Evolutionary conservation across 2,797 vertebrate genomes (phyloP), one percentile per base, ranked within the genome.

Genomic region (Decapterus maruadsi): DNA sequence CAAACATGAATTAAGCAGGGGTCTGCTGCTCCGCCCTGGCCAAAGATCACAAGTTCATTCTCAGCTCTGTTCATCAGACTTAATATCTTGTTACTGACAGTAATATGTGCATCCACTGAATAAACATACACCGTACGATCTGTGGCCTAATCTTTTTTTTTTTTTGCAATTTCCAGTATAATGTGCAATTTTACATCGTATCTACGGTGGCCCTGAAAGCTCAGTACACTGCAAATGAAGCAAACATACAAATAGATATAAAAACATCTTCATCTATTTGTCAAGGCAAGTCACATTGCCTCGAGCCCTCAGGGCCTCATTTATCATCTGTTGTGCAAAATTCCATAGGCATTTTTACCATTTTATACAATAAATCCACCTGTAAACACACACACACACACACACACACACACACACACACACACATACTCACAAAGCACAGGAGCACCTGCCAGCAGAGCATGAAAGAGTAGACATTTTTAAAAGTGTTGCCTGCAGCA

Each of bases 401-500:
- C 53, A 45, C 20, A 4, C 19, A 50, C 61, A 26, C 26, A 26
- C 26, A 26, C 17, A 20, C 53, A 45, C 20, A 4, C 19, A 50
- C 61, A 26, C 26, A 26, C 26, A 48, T 2, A 45, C 40, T 59
- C 59, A 53, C 56, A 71, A 26, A 58, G n/a, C 16, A 36, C 63
- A 42, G 51, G 58, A 68, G 71, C 55, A 69, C 64, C 72, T 75
- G 68, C 75, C 62, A 63, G 77, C 65, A 57, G 62, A 82, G 58
- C 45, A 14, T 42, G 54, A 72, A 79, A 62, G 55, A 76, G 51
- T 40, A 53, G 57, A 73, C 67, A 46, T 67, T 83, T 72, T 73
- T 48, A 68, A 77, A 88, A 82, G 86, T 40, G 20, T 20, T 13
- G 79, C 88, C 86, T 81, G 67, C 59, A 75, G 88, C 83, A 56